phyloP scores from a whole-genome alignment of 2,113 vertebrate genomes.

The Rhea pennata region DNA sequence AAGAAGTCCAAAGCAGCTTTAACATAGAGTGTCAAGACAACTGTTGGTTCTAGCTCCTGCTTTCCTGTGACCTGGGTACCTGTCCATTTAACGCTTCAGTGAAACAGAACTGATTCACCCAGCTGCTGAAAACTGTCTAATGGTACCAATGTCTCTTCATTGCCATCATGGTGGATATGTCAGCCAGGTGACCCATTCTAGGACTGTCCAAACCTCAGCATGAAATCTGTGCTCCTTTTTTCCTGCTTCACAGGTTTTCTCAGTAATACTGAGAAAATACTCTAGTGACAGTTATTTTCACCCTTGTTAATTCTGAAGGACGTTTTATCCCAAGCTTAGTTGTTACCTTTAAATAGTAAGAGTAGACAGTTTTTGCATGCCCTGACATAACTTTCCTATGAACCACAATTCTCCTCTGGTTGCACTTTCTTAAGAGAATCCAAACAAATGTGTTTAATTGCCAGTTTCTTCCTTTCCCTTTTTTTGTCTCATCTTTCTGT shows the following conservation, averaged over 20 bases:
- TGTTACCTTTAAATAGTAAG: neutral
- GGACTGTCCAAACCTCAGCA: neutral
- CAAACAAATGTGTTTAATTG: neutral
- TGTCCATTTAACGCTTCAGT: neutral
- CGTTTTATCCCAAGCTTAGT: neutral
- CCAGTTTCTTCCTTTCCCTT: neutral
- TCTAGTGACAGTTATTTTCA: neutral
- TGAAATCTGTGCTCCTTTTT: neutral
- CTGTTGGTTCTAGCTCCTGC: neutral
- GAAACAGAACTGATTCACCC: neutral
- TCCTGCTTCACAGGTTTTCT: neutral
- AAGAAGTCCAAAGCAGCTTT: neutral
- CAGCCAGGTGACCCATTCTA: neutral
- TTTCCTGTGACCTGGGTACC: neutral
- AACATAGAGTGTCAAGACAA: neutral
- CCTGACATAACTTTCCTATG: neutral
- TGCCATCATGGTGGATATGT: rapidly evolving
- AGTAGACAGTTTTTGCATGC: neutral
- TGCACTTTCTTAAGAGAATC: neutral
- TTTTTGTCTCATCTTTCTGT: neutral
- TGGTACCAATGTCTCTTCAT: neutral
- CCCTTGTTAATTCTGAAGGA: neutral
- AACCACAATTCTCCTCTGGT: neutral
- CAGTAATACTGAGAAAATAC: neutral
- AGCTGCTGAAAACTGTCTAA: neutral